These are phyloP conservation scores for Caenorhabditis auriculariae DNA, from an alignment of 2,888 invertebrate species.

Conservation along the genomic window DNA sequence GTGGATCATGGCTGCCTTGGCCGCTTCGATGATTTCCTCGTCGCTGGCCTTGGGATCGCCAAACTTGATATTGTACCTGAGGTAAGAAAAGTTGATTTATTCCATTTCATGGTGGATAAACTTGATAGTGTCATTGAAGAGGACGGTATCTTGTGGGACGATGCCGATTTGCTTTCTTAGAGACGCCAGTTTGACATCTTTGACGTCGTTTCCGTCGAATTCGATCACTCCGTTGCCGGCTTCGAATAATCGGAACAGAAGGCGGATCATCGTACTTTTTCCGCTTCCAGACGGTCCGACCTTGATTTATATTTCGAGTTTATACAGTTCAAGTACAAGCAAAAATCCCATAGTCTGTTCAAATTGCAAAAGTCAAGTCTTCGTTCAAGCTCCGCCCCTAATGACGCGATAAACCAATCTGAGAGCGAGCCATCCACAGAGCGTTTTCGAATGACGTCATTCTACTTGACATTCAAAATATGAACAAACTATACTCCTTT, in stretches of 20 bases:
- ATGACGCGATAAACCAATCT: no score
- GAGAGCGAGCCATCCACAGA: no score
- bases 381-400: not conserved
- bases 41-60: constrained; percentile 79
- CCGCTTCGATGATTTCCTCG: constrained; percentile 83
- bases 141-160: constrained; percentile 67
- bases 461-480: no score
- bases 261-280: constrained; percentile 68
- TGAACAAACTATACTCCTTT: no score
- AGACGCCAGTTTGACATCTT: constrained; percentile 64
- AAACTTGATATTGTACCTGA: constrained; percentile 88
- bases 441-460: no score
- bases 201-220: constrained; percentile 48
- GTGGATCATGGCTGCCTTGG: constrained; percentile 90
- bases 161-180: constrained; percentile 68
- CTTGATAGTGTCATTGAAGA: constrained; percentile 63
- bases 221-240: constrained; percentile 50
- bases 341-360: no score
- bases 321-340: not conserved
- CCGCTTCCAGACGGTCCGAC: constrained; percentile 67
- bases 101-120: no score
- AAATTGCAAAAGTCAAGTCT: not conserved
- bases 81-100: constrained; percentile 7
- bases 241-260: constrained; percentile 68
- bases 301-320: constrained; percentile 30